phyloP scores from a whole-genome alignment of 2,113 vertebrate genomes.

The Natator depressus region DNA sequence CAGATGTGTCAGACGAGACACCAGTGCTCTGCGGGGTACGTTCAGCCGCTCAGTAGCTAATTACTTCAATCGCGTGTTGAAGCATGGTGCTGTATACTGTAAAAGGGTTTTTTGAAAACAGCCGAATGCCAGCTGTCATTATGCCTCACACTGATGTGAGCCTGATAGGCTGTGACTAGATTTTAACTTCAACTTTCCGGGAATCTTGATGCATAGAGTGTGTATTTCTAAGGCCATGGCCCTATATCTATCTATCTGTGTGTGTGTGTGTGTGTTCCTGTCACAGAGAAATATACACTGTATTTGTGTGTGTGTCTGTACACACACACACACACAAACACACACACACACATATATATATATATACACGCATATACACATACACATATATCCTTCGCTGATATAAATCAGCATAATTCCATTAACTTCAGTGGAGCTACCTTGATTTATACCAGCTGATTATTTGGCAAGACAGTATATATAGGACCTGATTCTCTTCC shows the following conservation, averaged over 20 bases:
- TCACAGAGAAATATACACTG: background rate
- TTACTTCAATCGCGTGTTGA: slow-evolving; percentile 95
- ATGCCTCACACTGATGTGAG: slow-evolving; percentile 81
- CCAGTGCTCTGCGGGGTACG: slow-evolving; percentile 92
- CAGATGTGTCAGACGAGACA: slow-evolving; percentile 99
- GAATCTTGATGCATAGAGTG: background rate
- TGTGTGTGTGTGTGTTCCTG: background rate
- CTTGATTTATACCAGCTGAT: background rate
- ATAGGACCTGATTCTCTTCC: background rate
- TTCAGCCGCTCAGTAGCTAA: slow-evolving; percentile 96
- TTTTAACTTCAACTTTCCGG: slow-evolving; percentile 16
- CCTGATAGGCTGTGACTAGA: slow-evolving; percentile 79
- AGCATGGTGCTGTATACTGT: slow-evolving; percentile 87
- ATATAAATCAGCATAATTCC: background rate
- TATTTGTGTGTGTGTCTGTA: background rate
- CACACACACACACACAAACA: background rate
- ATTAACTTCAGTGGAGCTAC: background rate
- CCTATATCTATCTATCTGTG: fast-evolving
- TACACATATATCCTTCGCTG: background rate
- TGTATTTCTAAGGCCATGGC: background rate
- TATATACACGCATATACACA: fast-evolving
- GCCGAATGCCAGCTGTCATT: slow-evolving; percentile 95
- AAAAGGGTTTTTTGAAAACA: slow-evolving; percentile 89
- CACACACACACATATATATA: fast-evolving
- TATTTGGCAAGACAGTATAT: background rate